Conservation (phyloP, 2,888 invertebrate species). For the Eupithecia abbreviata region DNA sequence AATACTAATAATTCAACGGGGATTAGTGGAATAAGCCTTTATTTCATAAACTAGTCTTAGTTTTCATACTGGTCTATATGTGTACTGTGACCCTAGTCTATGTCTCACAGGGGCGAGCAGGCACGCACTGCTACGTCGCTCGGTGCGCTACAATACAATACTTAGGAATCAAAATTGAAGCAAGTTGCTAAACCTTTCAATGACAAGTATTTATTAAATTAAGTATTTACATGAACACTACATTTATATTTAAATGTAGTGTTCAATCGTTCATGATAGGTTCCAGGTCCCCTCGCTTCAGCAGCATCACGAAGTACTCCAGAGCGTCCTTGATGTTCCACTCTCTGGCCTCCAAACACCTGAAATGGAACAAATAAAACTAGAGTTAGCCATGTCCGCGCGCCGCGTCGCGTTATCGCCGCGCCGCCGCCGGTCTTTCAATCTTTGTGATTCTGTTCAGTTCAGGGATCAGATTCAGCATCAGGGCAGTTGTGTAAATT, state of each 20-base stretch:
- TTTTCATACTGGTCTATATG: too few relatives aligned
- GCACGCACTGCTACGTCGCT: too few relatives aligned
- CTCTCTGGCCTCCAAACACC: constrained; percentile 85
- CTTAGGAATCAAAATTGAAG: background rate
- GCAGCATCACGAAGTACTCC: constrained; percentile 63
- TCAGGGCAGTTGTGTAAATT: too few relatives aligned
- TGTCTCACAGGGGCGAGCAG: too few relatives aligned
- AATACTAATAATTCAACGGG: too few relatives aligned
- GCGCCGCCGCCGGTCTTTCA: background rate
- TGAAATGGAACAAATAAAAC: constrained; percentile 59
- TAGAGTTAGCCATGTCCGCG: background rate
- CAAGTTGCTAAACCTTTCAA: too few relatives aligned
- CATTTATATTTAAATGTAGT: background rate
- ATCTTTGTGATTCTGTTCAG: background rate
- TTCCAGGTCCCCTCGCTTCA: constrained; percentile 60
- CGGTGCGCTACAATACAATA: background rate
- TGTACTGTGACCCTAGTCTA: too few relatives aligned
- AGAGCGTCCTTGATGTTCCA: constrained; percentile 84
- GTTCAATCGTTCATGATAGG: constrained; percentile 39
- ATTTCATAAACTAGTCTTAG: too few relatives aligned
- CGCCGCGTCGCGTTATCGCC: too few relatives aligned
- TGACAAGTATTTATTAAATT: background rate
- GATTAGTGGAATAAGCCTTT: too few relatives aligned
- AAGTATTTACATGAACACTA: background rate
- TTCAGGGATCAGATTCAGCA: too few relatives aligned